These are phyloP conservation scores for Podarcis muralis DNA, from an alignment of 2,113 vertebrate genomes.

Conservation along the genomic window DNA sequence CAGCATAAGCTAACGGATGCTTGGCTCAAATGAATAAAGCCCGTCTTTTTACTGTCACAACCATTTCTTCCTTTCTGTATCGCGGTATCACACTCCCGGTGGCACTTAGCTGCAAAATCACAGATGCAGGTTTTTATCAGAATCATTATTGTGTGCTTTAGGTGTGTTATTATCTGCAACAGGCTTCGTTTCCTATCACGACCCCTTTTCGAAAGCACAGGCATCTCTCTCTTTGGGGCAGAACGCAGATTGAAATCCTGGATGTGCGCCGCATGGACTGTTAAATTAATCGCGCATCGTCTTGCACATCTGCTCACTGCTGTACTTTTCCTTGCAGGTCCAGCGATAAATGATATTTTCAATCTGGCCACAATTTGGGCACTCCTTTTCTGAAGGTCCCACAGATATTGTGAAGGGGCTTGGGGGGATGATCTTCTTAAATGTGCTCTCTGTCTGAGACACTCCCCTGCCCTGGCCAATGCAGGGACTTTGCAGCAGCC, in stretches of 20 bases:
- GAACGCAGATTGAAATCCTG: background rate
- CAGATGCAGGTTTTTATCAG: background rate
- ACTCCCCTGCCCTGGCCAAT: background rate
- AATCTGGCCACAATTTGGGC: background rate
- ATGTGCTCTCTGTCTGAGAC: background rate
- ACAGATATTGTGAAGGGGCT: background rate
- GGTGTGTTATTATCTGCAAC: background rate
- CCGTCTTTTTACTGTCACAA: too few species aligned
- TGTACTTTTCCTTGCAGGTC: too few species aligned
- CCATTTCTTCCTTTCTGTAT: background rate
- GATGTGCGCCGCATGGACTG: background rate
- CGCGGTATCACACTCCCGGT: too few species aligned
- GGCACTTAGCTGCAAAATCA: background rate
- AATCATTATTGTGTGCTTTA: background rate
- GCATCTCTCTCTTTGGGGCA: background rate
- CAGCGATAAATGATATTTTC: background rate
- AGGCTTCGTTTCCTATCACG: background rate
- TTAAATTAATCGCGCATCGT: background rate
- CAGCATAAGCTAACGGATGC: background rate
- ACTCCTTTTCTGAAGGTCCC: background rate
- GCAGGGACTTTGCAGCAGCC: background rate
- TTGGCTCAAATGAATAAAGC: background rate
- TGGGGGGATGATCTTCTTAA: background rate
- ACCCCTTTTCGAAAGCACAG: background rate
- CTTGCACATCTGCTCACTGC: background rate